Percentiles rank a stretch among this genome's conserved stretches.
These are phyloP conservation scores for Pantherophis alleghaniensis DNA, from an alignment of 2,797 vertebrate species.

Conservation along the genomic window DNA sequence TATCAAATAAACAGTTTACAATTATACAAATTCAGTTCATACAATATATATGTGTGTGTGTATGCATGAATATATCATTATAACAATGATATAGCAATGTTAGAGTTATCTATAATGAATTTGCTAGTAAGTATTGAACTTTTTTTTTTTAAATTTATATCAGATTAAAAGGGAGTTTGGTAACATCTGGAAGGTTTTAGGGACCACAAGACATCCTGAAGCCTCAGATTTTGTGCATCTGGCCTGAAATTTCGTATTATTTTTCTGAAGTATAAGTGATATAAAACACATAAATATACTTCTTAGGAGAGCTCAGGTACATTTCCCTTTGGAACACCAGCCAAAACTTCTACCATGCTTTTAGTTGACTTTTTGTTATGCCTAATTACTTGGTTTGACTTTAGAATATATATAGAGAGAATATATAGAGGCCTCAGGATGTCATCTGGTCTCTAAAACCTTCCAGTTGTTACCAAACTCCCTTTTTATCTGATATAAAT, in stretches of 20 bases:
- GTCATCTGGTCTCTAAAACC: not conserved
- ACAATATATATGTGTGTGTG: no score
- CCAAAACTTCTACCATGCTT: no score
- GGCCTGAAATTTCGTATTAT: no score
- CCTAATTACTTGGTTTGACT: no score
- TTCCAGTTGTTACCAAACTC: not conserved
- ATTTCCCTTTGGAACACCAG: no score
- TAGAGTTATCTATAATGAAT: not conserved
- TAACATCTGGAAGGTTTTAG: not conserved
- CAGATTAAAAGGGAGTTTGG: not conserved
- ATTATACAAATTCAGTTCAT: not conserved
- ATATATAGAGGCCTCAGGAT: not conserved
- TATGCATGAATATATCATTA: no score
- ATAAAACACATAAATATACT: no score
- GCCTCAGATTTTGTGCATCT: no score
- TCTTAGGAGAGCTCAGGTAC: no score
- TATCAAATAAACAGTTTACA: conserved; percentile 7
- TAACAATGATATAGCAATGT: not conserved
- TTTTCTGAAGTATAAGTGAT: no score
- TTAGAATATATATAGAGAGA: no score
- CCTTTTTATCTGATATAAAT: not conserved
- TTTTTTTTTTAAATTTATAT: not conserved
- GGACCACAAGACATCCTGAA: not conserved
- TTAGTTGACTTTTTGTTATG: no score
- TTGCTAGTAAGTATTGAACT: not conserved